Percentiles rank a stretch among this genome's conserved stretches.
Conservation (phyloP, 2,113 vertebrate species). For the Rhipidura dahli region DNA sequence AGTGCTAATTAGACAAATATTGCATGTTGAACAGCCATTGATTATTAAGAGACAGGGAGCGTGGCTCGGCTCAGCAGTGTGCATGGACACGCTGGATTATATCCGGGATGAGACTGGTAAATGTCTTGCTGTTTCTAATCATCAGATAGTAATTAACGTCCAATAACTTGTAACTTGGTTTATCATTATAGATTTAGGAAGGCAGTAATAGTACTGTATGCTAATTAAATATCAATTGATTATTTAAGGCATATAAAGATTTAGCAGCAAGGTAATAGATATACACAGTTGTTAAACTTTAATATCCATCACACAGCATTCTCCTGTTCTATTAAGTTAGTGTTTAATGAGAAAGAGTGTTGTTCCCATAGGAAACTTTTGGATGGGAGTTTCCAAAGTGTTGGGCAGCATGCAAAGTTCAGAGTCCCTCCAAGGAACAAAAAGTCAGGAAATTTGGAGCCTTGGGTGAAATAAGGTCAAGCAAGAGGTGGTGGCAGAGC, state of each 20-base stretch:
- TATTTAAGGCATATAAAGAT: conserved; percentile 64
- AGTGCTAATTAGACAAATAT: conserved; percentile 80
- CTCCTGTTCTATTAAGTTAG: neutral
- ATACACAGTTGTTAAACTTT: conserved; percentile 49
- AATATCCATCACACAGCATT: conserved; percentile 15
- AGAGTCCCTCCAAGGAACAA: no score
- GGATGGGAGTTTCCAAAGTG: neutral
- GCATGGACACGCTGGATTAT: conserved; percentile 59
- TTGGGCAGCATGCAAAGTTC: neutral
- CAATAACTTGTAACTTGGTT: conserved; percentile 65
- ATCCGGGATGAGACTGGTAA: conserved; percentile 35
- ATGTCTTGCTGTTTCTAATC: conserved; percentile 53
- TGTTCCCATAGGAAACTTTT: neutral
- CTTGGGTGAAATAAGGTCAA: neutral
- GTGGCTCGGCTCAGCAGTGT: conserved; percentile 12
- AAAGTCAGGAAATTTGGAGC: neutral
- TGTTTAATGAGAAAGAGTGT: neutral
- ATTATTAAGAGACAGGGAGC: conserved; percentile 71
- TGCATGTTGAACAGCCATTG: conserved; percentile 71
- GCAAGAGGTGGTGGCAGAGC: neutral
- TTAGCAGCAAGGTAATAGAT: conserved; percentile 60
- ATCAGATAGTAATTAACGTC: conserved; percentile 68
- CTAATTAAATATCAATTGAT: conserved; percentile 75
- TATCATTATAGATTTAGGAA: conserved; percentile 71
- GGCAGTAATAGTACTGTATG: conserved; percentile 67